These are phyloP conservation scores for Clupea harengus DNA, from an alignment of 2,113 vertebrate species.

Conservation along the genomic window DNA sequence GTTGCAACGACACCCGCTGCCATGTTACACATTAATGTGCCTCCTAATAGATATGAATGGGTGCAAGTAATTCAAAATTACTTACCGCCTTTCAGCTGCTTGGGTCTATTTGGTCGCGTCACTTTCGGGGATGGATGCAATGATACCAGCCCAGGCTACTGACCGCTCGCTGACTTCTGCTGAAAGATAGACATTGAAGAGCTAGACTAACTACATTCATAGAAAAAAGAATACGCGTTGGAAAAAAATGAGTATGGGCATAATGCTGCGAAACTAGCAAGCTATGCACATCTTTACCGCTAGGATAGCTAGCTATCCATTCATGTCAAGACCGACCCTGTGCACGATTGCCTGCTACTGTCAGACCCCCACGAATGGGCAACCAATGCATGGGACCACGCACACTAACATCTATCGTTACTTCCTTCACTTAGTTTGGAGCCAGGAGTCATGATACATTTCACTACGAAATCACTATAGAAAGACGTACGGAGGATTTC, in stretches of 20 bases:
- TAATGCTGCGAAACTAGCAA: neutral
- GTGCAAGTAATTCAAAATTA: conserved; percentile 18
- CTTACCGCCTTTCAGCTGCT: conserved; percentile 11
- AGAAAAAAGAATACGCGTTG: neutral
- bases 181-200: conserved; percentile 2
- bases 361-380: conserved; percentile 5
- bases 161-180: conserved; percentile 11
- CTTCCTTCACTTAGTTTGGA: neutral
- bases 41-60: neutral
- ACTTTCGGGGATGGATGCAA: conserved; percentile 12
- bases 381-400: neutral
- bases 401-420: neutral
- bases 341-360: conserved; percentile 6
- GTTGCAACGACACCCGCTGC: neutral
- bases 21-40: neutral
- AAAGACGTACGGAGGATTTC: neutral
- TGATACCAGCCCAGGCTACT: neutral
- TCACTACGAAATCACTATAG: neutral
- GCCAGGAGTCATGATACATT: neutral
- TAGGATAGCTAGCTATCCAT: conserved; percentile 7
- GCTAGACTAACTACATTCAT: neutral
- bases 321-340: conserved; percentile 1
- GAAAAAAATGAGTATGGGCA: neutral
- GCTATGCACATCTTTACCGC: conserved; percentile 2
- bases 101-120: conserved; percentile 6